Base-by-base conservation (phyloP, 2,113 vertebrate genomes). In the Tupaia chinensis region DNA sequence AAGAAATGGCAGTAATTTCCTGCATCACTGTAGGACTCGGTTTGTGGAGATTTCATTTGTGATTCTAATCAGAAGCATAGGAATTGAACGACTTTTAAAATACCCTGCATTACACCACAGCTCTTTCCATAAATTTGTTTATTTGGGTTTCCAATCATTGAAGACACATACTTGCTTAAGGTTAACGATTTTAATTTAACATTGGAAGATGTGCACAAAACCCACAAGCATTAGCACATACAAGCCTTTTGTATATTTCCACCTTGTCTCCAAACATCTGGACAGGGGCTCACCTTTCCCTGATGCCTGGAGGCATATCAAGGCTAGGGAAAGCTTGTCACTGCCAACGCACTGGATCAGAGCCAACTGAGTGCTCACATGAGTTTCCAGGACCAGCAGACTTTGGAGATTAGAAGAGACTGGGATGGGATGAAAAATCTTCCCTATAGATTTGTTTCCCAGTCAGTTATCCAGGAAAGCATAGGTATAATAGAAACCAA, bases 191-290 rank as follows among this genome's bases (percentile, higher is more conserved):
- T 76, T 77, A 53, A 95, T 81, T 93, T 93, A 80, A 68, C 1
- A 17, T 88, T 23, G 53, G 63, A 96, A 56, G 66, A 54, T 32
- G 3, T 65, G 7, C 81, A 68, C 58, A 95, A 85, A 93, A 91
- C 7, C 17, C 44, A 90, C 9, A 27, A 65, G 22, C 14, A 29
- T 12, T 9, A 76, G 83, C 15, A 89, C 89, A 92, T 87, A 9
- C 25, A 29, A 9, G n/a, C 9, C 68, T 34, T 78, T 76, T 80
- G 22, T 73, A 9, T 74, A 58, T 82, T 92, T 82, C 78, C 23
- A 65, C 44, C 61, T 92, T 84, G 29, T 96, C 96, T 93, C 69
- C 61, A 70, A 89, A 87, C 85, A 83, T 72, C 32, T 72, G 73
- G 61, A 3, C n/a, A 76, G 44, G 32, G 9, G 0, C 29, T 87